Evolutionary conservation across 2,113 vertebrate genomes (phyloP).

Genomic region (Romanogobio albipinnatus): DNA sequence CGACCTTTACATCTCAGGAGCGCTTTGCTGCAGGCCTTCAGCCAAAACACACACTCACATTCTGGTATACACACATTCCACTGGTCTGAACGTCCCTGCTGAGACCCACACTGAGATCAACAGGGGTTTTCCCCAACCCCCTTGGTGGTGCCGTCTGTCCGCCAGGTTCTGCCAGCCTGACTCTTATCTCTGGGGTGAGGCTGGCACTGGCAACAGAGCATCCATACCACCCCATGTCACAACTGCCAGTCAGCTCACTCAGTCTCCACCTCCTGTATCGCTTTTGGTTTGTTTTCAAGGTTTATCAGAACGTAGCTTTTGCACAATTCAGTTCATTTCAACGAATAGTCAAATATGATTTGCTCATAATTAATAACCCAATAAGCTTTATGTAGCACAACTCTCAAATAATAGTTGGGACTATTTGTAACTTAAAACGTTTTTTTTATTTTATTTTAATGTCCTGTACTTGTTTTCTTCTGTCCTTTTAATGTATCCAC

Average conservation of each 20-base stretch:
- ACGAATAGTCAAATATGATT: neutral
- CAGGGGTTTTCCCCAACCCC: slow-evolving; percentile 39
- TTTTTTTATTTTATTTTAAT: neutral
- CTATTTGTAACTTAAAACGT: neutral
- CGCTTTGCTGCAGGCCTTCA: slow-evolving; percentile 73
- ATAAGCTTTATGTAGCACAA: slow-evolving; percentile 12
- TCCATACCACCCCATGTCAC: slow-evolving; percentile 1
- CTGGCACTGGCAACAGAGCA: slow-evolving; percentile 52
- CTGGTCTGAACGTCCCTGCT: slow-evolving; percentile 34
- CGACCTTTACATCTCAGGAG: slow-evolving; percentile 77
- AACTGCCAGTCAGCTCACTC: slow-evolving; percentile 22
- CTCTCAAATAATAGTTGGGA: neutral
- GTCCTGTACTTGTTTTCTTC: neutral
- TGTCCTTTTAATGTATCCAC: neutral
- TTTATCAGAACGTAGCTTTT: neutral
- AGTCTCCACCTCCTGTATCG: neutral
- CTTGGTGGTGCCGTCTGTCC: slow-evolving; percentile 49
- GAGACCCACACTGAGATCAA: slow-evolving; percentile 30
- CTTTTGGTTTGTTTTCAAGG: neutral
- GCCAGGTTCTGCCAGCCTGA: slow-evolving; percentile 34
- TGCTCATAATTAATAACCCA: slow-evolving; percentile 3
- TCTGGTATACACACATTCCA: slow-evolving; percentile 42
- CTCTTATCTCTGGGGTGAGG: slow-evolving; percentile 28
- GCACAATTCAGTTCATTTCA: neutral
- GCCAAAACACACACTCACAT: slow-evolving; percentile 29